Evolutionary conservation across 2,888 invertebrate species (phyloP).

Genomic region (Phyllotreta cruciferae): DNA sequence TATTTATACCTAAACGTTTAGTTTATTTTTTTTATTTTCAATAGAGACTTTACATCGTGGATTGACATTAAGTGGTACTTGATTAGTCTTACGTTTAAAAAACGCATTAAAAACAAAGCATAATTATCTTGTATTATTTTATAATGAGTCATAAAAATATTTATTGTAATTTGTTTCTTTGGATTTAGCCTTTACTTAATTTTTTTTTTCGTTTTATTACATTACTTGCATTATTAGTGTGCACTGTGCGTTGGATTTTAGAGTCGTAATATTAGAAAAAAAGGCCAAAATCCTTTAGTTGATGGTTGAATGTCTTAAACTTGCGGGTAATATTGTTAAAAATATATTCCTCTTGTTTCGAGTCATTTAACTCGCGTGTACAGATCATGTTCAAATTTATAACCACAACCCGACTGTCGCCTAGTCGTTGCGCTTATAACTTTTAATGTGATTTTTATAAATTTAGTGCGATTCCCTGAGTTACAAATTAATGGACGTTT

Average conservation of each 20-base stretch:
- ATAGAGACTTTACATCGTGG: conserved; percentile 28
- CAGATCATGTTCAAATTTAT: conserved; percentile 38
- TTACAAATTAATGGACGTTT: conserved; percentile 33
- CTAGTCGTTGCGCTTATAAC: conserved; percentile 36
- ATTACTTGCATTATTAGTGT: conserved; percentile 25
- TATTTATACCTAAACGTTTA: conserved; percentile 7
- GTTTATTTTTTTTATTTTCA: conserved; percentile 26
- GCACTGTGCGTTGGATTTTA: conserved; percentile 21
- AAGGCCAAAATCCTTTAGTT: conserved; percentile 20
- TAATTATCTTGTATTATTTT: conserved; percentile 38
- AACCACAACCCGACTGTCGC: conserved; percentile 34
- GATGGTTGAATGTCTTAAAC: not conserved
- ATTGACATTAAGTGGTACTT: conserved; percentile 40
- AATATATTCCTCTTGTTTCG: not conserved
- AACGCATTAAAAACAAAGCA: conserved; percentile 34
- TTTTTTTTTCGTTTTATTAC: conserved; percentile 13
- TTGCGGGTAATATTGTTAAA: not conserved
- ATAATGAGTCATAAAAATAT: conserved; percentile 45
- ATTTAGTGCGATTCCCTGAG: conserved; percentile 35
- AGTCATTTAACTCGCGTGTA: conserved; percentile 9
- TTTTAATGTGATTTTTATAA: conserved; percentile 38
- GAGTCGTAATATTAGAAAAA: not conserved
- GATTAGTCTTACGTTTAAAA: conserved; percentile 40
- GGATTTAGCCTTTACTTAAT: conserved; percentile 40
- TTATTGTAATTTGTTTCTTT: conserved; percentile 45